Percentiles rank a stretch among this genome's conserved stretches.
These are phyloP conservation scores for Antheraea assamensis DNA, from an alignment of 2,888 invertebrate genomes.

Conservation along the genomic window DNA sequence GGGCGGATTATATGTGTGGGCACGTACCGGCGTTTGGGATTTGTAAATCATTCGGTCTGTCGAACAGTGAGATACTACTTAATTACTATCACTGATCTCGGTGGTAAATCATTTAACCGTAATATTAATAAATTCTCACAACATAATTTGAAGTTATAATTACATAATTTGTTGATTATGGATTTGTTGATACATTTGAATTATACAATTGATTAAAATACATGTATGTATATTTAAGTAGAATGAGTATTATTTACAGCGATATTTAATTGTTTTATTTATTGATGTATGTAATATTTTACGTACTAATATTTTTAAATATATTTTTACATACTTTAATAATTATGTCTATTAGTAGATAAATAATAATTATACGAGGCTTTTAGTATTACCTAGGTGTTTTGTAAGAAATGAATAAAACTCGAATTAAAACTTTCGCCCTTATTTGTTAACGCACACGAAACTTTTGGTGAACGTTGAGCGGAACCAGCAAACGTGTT, in stretches of 20 bases:
- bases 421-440: background rate
- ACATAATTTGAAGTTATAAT: background rate
- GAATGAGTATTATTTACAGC: background rate
- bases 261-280: background rate
- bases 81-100: slow-evolving; percentile 48
- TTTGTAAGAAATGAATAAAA: background rate
- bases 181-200: background rate
- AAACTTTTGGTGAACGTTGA: background rate
- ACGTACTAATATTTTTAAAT: background rate
- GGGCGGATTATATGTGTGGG: slow-evolving; percentile 63
- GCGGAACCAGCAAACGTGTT: background rate
- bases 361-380: background rate
- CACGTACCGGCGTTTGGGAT: slow-evolving; percentile 40
- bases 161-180: background rate
- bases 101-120: slow-evolving; percentile 30
- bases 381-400: background rate
- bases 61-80: slow-evolving; percentile 41
- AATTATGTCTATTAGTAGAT: background rate
- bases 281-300: background rate
- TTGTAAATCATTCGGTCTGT: slow-evolving; percentile 44
- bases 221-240: background rate
- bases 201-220: background rate
- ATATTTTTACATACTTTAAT: background rate
- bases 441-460: background rate
- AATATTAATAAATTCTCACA: slow-evolving; percentile 36